Evolutionary conservation across 2,888 invertebrate species (phyloP).

Genomic region (Buathra laborator): DNA sequence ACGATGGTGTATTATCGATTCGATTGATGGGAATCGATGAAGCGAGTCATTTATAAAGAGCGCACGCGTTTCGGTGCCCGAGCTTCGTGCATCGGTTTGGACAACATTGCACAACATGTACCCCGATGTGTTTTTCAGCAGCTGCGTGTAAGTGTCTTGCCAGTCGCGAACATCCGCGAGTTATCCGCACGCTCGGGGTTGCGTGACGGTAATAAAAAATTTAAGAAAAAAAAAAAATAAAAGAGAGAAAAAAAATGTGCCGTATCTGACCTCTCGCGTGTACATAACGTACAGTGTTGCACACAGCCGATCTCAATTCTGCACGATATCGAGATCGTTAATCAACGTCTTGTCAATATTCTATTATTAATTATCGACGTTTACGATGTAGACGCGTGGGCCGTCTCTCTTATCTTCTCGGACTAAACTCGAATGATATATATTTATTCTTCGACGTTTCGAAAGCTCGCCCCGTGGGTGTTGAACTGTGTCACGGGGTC

Average conservation of each 20-base stretch:
- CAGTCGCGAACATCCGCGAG: slow-evolving; percentile 20
- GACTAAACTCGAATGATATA: background rate
- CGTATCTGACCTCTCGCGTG: slow-evolving; percentile 13
- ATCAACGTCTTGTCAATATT: slow-evolving; percentile 43
- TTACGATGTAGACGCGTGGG: slow-evolving; percentile 22
- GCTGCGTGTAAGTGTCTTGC: slow-evolving; percentile 4
- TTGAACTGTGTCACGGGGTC: slow-evolving; percentile 41
- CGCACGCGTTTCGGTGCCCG: slow-evolving; percentile 13
- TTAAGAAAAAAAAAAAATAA: background rate
- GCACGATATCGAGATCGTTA: slow-evolving; percentile 20
- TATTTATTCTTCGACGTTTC: slow-evolving; percentile 12
- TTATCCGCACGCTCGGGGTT: slow-evolving; percentile 39
- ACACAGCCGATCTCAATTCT: slow-evolving; percentile 10
- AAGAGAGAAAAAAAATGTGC: background rate
- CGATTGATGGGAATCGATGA: slow-evolving; percentile 20
- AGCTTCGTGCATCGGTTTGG: slow-evolving; percentile 2
- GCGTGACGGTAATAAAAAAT: slow-evolving; percentile 32
- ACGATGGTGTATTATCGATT: slow-evolving; percentile 16
- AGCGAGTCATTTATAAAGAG: slow-evolving; percentile 18
- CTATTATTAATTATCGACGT: slow-evolving; percentile 26
- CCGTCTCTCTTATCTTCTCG: background rate
- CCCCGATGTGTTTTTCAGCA: slow-evolving; percentile 12
- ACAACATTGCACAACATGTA: slow-evolving; percentile 17
- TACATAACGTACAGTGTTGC: background rate
- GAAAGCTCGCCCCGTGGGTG: slow-evolving; percentile 32